Evolutionary conservation across 1,140 invertebrate species (phyloP), one percentile per base, ranked within the genome.

Genomic region (Drosophila elegans): DNA sequence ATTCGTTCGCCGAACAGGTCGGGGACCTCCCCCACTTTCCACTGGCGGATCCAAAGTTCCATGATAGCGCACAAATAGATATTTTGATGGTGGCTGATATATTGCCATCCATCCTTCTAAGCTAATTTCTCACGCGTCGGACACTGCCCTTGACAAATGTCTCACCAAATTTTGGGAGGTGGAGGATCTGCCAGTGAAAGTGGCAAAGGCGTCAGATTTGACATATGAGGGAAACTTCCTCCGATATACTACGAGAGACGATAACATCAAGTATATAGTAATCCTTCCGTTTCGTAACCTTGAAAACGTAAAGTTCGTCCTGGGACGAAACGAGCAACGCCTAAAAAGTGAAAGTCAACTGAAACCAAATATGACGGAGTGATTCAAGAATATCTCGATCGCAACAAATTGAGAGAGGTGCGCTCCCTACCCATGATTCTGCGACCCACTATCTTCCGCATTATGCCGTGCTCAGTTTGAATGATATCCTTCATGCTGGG

Each of bases 81-180:
- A 21, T 21, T 21, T 21, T 21, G 16, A 21, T 21, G 0, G 16
- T 21, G n/a, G n/a, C n/a, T n/a, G 16, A 21, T 21, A 21, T 21
- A 21, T 21, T 21, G 16, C 16, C 16, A 21, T 21, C 16, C 16
- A 21, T 21, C 16, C 16, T 21, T 21, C 16, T 21, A 21, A 21
- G 16, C 46, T 7, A 49, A 29, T 32, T 12, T 46, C 44, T 16
- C 34, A 46, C 11, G 21, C 5, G 2, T 9, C 13, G n/a, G 21
- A 29, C 9, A 13, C 16, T 4, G 1, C n/a, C 10, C 4, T 56
- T 5, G 39, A 44, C 9, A 27, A 16, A 5, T 11, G 42, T 41
- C 39, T 56, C 11, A 56, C 54, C 25, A 56, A 56, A 25, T 56
- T 56, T 27, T 56, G 10, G 54, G 39, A 44, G 54, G 54, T 57